Evolutionary conservation across 2,113 vertebrate genomes (phyloP), one percentile per base, ranked within the genome.

Genomic region (Lethenteron reissneri): DNA sequence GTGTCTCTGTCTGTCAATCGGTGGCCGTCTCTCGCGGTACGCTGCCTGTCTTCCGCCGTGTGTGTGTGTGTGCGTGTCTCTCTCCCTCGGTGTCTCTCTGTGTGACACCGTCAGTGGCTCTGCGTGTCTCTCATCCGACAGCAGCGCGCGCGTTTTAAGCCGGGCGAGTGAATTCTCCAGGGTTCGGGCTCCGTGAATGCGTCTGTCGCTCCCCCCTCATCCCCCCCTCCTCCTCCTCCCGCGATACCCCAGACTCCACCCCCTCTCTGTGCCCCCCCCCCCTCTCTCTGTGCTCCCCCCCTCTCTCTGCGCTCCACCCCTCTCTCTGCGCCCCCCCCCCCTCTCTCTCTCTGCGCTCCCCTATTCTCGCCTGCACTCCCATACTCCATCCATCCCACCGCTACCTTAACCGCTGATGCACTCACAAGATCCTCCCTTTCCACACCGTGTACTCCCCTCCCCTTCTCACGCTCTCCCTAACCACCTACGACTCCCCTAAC

Each of bases 401-500:
- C 60, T 19, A 15, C 60, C 17, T 19, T 64, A 14, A 3, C 60
- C 17, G 14, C 60, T 19, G 14, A 64, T 64, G 4, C 7, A 14
- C 60, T 64, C 60, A 15, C 60, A 15, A 4, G 4, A 14, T 64
- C 8, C 5, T 71, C 72, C 70, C 68, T 56, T 58, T 56, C 57
- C 72, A 13, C 64, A 58, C 64, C 64, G 12, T 10, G 57, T 13
- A 64, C 14, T 57, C 57, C 68, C 25, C 62, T 70, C 70, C 71
- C 73, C 70, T 12, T 17, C 21, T 73, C 59, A 4, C 57, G 11
- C 17, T 25, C 70, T 14, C 71, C 58, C 56, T 25, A 57, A 57
- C 14, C 56, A 17, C 58, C 68, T 21, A 21, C 68, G 19, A 13
- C 68, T 64, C 72, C 56, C 12, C 58, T 73, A 72, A 73, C 59